Conservation (phyloP, 92 coral and sea anemone genomes). For the Phymanthus crucifer region DNA sequence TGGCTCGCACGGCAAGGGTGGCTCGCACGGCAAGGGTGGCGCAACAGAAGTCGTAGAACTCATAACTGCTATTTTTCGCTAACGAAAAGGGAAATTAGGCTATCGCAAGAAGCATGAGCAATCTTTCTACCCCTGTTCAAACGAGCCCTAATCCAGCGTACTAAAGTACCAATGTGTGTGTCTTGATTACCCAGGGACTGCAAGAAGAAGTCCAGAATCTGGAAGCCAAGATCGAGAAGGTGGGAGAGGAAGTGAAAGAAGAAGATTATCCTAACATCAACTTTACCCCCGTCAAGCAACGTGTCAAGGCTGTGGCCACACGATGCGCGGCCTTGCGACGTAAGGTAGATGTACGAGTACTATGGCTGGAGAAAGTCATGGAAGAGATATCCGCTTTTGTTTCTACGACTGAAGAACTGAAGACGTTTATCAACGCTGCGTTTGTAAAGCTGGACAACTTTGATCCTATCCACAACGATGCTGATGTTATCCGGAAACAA, state of each 20-base stretch:
- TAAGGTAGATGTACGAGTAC: constrained; percentile 56
- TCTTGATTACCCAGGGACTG: constrained; percentile 45
- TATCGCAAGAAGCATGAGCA: too few relatives aligned
- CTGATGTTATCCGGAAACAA: constrained; percentile 69
- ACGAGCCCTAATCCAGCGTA: background rate
- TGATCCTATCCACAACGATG: constrained; percentile 85
- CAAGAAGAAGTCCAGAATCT: constrained; percentile 61
- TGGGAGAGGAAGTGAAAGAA: constrained; percentile 65
- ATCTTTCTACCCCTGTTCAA: too few relatives aligned
- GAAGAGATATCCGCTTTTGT: constrained; percentile 71
- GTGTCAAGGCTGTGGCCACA: constrained; percentile 68
- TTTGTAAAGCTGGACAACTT: constrained; percentile 60
- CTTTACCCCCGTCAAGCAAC: constrained; percentile 74
- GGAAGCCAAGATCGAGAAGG: constrained; percentile 59
- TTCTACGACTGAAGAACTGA: constrained; percentile 68
- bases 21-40: too few relatives aligned
- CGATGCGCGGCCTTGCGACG: constrained; percentile 56
- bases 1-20: too few relatives aligned
- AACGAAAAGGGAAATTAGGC: too few relatives aligned
- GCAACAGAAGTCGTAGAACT: too few relatives aligned
- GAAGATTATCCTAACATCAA: constrained; percentile 72
- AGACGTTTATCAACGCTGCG: constrained; percentile 55
- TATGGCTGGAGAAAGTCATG: constrained; percentile 63
- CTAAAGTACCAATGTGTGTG: background rate
- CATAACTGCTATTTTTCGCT: too few relatives aligned